These are phyloP conservation scores for Malachius bipustulatus DNA, from an alignment of 2,888 invertebrate species.

Conservation along the genomic window DNA sequence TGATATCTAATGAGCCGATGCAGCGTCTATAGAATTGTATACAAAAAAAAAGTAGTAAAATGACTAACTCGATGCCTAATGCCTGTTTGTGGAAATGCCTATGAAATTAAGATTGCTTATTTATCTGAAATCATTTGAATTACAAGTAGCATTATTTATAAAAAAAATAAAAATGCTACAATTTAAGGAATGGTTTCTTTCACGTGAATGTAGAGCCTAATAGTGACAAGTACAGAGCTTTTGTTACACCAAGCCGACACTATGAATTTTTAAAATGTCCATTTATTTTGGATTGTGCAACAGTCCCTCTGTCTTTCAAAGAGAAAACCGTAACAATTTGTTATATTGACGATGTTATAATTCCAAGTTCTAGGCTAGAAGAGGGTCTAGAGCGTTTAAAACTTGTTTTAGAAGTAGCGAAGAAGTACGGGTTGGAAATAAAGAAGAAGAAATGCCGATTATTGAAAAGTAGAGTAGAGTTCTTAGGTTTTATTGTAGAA, in stretches of 20 bases:
- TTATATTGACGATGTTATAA: constrained; percentile 22
- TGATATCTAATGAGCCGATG: too few relatives aligned
- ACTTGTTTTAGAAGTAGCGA: constrained; percentile 17
- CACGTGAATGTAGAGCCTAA: constrained; percentile 26
- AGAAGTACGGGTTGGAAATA: constrained; percentile 16
- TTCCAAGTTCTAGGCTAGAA: constrained; percentile 11
- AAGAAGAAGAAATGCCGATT: constrained; percentile 26
- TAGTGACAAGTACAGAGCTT: constrained; percentile 28
- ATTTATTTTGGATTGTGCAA: constrained; percentile 33
- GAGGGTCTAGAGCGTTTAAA: constrained; percentile 21
- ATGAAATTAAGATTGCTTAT: too few relatives aligned
- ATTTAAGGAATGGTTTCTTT: constrained; percentile 29
- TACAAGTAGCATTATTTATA: too few relatives aligned
- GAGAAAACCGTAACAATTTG: constrained; percentile 11
- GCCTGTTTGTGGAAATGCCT: too few relatives aligned
- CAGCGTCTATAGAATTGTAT: too few relatives aligned
- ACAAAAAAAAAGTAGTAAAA: too few relatives aligned
- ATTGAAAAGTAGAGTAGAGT: constrained; percentile 12
- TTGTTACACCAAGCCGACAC: constrained; percentile 30
- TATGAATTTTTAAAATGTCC: constrained; percentile 32
- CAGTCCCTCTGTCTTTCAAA: constrained; percentile 28
- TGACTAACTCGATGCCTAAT: too few relatives aligned
- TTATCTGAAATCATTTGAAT: too few relatives aligned
- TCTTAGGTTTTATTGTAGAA: constrained; percentile 7
- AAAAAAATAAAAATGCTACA: too few relatives aligned